Percentiles rank a stretch among this genome's conserved stretches.
Evolutionary conservation across 1,140 invertebrate genomes (phyloP).

Genomic region (Papilio dardanus): DNA sequence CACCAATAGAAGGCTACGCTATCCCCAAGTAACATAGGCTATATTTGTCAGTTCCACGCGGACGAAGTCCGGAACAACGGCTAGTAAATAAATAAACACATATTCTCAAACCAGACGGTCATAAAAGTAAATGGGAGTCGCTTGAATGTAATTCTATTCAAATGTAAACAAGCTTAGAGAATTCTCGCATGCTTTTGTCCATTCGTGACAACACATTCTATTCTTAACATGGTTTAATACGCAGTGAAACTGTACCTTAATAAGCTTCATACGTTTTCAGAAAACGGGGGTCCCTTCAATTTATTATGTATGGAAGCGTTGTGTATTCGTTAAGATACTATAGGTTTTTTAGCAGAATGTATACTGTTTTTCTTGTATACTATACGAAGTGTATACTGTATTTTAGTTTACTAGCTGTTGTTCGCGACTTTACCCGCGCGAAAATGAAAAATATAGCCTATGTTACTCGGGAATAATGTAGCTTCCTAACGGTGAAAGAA

Average conservation of each 20-base stretch:
- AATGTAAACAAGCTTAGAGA: not conserved
- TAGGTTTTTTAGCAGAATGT: not conserved
- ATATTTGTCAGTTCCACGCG: no score
- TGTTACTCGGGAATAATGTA: not conserved
- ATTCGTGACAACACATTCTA: not conserved
- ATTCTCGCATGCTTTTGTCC: not conserved
- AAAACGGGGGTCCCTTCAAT: not conserved
- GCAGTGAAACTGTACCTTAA: not conserved
- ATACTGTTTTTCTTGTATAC: not conserved
- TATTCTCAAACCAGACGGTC: not conserved
- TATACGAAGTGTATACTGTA: not conserved
- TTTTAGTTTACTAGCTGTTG: not conserved
- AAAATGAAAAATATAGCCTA: no score
- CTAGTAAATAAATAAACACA: no score
- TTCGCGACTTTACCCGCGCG: no score
- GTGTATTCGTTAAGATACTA: not conserved
- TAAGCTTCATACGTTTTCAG: not conserved
- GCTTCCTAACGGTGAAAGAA: no score
- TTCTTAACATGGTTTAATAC: not conserved
- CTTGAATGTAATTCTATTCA: not conserved
- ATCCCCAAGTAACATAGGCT: no score
- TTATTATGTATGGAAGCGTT: not conserved
- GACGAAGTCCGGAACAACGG: no score
- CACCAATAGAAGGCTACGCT: no score
- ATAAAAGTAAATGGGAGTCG: not conserved